Evolutionary conservation across 2,888 invertebrate species (phyloP).

Genomic region (Sphaerophoria taeniata): DNA sequence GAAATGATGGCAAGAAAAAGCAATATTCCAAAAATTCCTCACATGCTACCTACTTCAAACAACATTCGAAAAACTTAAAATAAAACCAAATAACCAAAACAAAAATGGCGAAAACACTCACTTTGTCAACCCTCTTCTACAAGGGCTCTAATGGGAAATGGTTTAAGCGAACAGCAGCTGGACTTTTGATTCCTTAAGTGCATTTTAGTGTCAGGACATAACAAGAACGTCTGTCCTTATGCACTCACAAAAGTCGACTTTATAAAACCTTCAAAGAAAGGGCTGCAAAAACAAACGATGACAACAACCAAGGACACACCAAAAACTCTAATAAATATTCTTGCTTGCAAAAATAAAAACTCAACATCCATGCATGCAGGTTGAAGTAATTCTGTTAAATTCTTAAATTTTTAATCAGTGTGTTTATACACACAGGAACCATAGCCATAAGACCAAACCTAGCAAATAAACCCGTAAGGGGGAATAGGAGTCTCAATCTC

Average conservation of each 20-base stretch:
- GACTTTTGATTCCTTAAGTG: constrained; percentile 71
- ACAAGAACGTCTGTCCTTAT: constrained; percentile 38
- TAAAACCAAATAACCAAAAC: not conserved
- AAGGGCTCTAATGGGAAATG: not conserved
- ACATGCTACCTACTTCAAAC: constrained; percentile 41
- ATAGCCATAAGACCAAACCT: not conserved
- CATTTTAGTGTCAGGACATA: constrained; percentile 54
- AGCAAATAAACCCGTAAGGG: not conserved
- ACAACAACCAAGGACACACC: constrained; percentile 4
- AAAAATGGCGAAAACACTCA: constrained; percentile 16
- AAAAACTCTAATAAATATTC: not conserved
- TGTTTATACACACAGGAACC: constrained; percentile 16
- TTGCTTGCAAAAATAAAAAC: not conserved
- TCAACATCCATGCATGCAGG: constrained; percentile 37
- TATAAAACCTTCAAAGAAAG: constrained; percentile 6
- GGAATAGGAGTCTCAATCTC: not conserved
- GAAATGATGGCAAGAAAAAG: constrained; percentile 5
- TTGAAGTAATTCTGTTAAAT: constrained; percentile 26
- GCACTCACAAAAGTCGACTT: constrained; percentile 16
- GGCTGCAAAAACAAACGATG: not conserved
- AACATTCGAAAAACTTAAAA: constrained; percentile 6
- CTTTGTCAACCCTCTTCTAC: not conserved
- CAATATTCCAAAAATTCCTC: constrained; percentile 56
- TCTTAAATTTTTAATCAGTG: constrained; percentile 39
- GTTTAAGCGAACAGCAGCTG: constrained; percentile 48